Base-by-base conservation (phyloP, 1,140 invertebrate genomes). In the Pogonomyrmex barbatus region DNA sequence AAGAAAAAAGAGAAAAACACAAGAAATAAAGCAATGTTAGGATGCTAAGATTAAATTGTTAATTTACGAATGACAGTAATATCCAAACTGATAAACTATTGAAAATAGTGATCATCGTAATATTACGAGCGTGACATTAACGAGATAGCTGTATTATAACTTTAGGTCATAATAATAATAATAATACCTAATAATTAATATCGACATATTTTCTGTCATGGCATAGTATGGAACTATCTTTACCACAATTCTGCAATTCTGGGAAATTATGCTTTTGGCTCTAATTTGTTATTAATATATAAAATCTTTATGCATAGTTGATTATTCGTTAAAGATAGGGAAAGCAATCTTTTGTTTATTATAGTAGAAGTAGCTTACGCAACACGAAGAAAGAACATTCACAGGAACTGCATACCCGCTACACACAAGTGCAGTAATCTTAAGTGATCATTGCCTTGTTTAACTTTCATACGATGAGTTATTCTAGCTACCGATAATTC, bases 401-500 rank as follows among this genome's bases (percentile, higher is more conserved):
- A 86, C 10, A 89, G 67, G 50, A 89, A 79, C 65, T 65, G 63
- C 47, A 85, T 62, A 24, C 67, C 75, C 36, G 58, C 73, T 78
- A 54, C 67, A 73, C 56, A 60, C 60, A 56, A 54, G 45, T 36
- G 36, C 9, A 47, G 45, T 65, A 88, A 91, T 91, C 90, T 89
- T 63, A 65, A 87, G 62, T 56, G 89, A 91, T 91, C 90, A 77
- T 88, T 87, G 89, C 85, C 87, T 91, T 88, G 60, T 91, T 87
- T 90, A 89, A 79, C 82, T 68, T 89, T 91, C 81, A 87, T 85
- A 84, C 65, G 81, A 50, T 87, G 33, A 73, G 73, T 88, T 68
- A 84, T 71, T 67, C 54, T 86, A 86, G 67, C 50, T 33, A 30
- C 83, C 87, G 50, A 90, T 90, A 89, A 93, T 93, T 93, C 91